Evolutionary conservation across 2,113 vertebrate species (phyloP).

Genomic region (Boulengeromyrus knoepffleri): DNA sequence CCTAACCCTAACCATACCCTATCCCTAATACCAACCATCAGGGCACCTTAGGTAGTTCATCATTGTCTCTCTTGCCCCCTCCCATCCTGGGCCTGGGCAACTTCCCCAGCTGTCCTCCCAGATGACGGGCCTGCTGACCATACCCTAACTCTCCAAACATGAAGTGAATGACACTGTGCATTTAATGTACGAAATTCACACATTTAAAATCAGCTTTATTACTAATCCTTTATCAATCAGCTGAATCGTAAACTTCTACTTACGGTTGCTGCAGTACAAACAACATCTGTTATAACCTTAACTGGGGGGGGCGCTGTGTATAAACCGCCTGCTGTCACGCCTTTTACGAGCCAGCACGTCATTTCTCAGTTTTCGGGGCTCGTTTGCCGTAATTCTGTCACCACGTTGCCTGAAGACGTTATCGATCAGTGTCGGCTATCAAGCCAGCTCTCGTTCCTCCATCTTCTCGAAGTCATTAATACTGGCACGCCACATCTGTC

Average conservation of each 20-base stretch:
- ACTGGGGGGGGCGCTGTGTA: neutral
- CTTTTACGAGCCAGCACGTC: neutral
- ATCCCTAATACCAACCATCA: too few relatives aligned
- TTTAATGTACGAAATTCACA: neutral
- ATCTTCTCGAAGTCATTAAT: neutral
- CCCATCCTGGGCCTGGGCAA: neutral
- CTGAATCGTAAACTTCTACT: neutral
- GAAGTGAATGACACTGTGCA: neutral
- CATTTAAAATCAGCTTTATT: neutral
- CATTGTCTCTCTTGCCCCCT: neutral
- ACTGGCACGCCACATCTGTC: neutral
- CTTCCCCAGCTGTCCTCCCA: neutral
- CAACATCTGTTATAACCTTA: neutral
- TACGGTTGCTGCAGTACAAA: neutral
- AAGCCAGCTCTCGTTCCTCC: neutral
- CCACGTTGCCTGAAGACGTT: neutral
- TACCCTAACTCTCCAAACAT: neutral
- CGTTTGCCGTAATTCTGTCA: too few relatives aligned
- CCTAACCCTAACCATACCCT: neutral
- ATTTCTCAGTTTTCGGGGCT: neutral
- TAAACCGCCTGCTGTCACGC: neutral
- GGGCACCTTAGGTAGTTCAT: neutral
- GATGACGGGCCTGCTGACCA: neutral
- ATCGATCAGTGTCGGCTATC: conserved; percentile 7
- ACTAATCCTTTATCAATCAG: neutral